Evolutionary conservation across 2,113 vertebrate species (phyloP).

Genomic region (Tenrec ecaudatus): DNA sequence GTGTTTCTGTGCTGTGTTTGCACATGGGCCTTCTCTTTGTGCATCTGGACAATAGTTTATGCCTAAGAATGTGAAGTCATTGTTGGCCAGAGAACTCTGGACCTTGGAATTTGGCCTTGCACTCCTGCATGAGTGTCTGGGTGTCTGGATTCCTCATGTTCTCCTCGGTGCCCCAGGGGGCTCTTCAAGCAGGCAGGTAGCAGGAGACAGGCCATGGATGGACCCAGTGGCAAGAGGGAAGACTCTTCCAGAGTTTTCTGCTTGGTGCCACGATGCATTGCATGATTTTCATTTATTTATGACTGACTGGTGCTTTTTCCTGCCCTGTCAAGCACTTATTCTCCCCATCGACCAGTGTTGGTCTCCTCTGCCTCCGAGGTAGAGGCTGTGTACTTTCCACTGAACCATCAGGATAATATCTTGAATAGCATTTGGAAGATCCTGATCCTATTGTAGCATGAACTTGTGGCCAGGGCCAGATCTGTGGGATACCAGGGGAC

Average conservation of each 20-base stretch:
- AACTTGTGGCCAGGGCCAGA: neutral
- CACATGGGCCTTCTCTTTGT: slow-evolving; percentile 81
- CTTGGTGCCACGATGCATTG: neutral
- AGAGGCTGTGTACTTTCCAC: neutral
- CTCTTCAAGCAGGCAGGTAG: neutral
- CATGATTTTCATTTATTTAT: neutral
- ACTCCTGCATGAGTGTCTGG: slow-evolving; percentile 73
- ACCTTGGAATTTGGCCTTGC: slow-evolving; percentile 77
- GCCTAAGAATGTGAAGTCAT: slow-evolving; percentile 87
- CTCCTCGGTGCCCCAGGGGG: neutral
- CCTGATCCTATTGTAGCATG: neutral
- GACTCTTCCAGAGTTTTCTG: neutral
- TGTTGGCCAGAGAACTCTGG: slow-evolving; percentile 81
- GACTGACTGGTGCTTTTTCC: neutral
- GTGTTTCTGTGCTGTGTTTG: slow-evolving; percentile 73
- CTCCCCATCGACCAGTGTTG: neutral
- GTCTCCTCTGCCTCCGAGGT: neutral
- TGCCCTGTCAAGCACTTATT: neutral
- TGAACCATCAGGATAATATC: neutral
- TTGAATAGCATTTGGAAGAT: neutral
- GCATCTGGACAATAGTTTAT: slow-evolving; percentile 86
- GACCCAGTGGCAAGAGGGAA: neutral
- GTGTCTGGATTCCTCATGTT: slow-evolving; percentile 10
- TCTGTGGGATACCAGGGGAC: neutral
- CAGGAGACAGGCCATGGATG: neutral